Evolutionary conservation across 2,113 vertebrate species (phyloP).

Genomic region (Terrapene triunguis): DNA sequence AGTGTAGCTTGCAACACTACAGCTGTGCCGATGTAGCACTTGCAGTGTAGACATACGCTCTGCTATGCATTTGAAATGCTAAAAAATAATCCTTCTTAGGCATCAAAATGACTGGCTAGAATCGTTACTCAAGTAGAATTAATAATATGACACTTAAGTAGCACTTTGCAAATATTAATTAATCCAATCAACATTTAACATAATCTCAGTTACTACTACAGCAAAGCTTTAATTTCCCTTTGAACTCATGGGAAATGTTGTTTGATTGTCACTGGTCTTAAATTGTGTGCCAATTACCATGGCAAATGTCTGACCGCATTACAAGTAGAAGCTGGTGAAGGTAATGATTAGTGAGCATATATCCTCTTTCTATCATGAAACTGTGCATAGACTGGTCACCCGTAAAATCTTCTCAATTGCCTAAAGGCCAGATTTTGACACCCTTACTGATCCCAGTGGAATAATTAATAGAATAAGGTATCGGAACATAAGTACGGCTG

Average conservation of each 20-base stretch:
- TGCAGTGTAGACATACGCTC: not conserved
- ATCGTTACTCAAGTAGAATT: not conserved
- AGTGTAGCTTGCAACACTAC: too few relatives aligned
- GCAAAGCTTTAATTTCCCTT: not conserved
- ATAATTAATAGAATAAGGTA: accelerated
- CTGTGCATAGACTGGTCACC: not conserved
- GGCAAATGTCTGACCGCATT: not conserved
- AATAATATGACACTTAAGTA: not conserved
- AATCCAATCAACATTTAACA: not conserved
- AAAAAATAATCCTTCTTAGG: not conserved
- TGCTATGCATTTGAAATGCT: not conserved
- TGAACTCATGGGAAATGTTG: not conserved
- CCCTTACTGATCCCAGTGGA: not conserved
- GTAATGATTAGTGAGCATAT: not conserved
- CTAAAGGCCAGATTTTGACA: not conserved
- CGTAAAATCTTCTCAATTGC: not conserved
- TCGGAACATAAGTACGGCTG: not conserved
- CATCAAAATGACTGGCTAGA: not conserved
- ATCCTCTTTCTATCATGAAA: not conserved
- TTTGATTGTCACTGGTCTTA: not conserved
- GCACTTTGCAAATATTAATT: not conserved
- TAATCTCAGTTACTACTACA: not conserved
- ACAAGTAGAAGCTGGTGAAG: not conserved
- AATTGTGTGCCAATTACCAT: not conserved
- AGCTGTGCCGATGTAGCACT: too few relatives aligned